These are phyloP conservation scores for Spermophilus dauricus DNA, from an alignment of 2,113 vertebrate genomes.

Conservation along the genomic window DNA sequence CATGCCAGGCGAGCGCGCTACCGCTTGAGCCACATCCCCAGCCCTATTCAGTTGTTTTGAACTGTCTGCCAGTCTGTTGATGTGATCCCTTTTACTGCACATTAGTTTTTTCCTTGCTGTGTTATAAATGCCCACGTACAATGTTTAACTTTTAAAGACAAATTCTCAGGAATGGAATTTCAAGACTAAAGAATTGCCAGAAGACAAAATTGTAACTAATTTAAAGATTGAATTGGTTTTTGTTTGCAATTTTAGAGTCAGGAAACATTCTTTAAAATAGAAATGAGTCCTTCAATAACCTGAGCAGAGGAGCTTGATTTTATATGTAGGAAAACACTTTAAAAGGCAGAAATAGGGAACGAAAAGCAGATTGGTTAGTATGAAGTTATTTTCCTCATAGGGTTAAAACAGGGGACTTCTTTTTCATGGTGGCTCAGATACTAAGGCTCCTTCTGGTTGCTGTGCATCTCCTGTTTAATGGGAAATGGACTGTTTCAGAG, in stretches of 20 bases:
- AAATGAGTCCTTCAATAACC: neutral
- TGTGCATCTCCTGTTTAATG: neutral
- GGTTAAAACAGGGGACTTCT: neutral
- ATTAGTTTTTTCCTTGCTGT: neutral
- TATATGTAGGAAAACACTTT: neutral
- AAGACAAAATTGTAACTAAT: neutral
- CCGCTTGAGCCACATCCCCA: no score
- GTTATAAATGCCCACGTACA: neutral
- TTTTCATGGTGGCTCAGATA: conserved; percentile 5
- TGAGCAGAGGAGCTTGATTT: neutral
- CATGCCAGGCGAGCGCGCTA: no score
- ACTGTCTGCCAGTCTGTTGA: neutral
- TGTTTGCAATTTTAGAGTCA: neutral
- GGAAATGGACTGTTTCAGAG: neutral
- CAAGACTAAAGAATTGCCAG: neutral
- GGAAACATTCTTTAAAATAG: neutral
- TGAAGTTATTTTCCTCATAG: neutral
- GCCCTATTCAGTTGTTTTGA: neutral
- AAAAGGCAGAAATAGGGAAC: neutral
- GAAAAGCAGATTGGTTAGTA: neutral
- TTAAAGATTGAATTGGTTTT: neutral
- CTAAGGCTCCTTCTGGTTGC: neutral
- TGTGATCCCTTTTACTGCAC: conserved; percentile 1
- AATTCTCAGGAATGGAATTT: conserved; percentile 16
- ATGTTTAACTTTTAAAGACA: conserved; percentile 15